Evolutionary conservation across 2,888 invertebrate species (phyloP), one percentile per base, ranked within the genome.

Genomic region (Tribolium freemani): DNA sequence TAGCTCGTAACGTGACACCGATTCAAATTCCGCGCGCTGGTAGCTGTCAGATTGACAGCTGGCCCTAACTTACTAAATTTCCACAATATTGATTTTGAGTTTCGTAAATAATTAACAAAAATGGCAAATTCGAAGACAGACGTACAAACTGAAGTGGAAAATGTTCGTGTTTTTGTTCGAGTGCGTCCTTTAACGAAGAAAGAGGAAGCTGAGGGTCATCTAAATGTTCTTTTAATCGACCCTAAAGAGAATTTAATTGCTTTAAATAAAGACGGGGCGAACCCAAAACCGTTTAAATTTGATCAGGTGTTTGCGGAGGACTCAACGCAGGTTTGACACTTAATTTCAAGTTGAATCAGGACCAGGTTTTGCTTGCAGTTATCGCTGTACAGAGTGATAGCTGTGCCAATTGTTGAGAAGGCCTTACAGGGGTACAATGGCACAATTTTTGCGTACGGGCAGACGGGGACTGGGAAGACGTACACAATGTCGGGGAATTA

Each of bases 401-500:
- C 99, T 0, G 91, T 97, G 61, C 98, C 98, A 0, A 97, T 99
- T 77, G 97, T 99, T 3, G 97, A 98, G 76, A 97, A 97, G 87
- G 98, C 98, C 1, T 89, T 99, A 5, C 94, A 94, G 81, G 98
- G 99, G 0, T 99, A 98, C 88, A 99, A 99, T 88, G 99, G 98
- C 75, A 94, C 94, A 0, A 95, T 96, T 78, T 92, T 96, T 85
- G 96, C 96, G 0, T 96, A 96, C 82, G 96, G 96, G 0, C 96
- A 96, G 88, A 96, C 96, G 0, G 99, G 99, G 11, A 99, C 99
- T 0, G 99, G 99, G 5, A 99, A 99, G 88, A 99, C 99, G 0
- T 99, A 94, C 86, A 99, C 99, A 0, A 99, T 99, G 99, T 96
- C 97, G 0, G 99, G 99, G 0, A 91, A 93, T 72, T 91, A 95